Base-by-base conservation (phyloP, 1,140 invertebrate genomes). In the Rhizoglyphus robini region DNA sequence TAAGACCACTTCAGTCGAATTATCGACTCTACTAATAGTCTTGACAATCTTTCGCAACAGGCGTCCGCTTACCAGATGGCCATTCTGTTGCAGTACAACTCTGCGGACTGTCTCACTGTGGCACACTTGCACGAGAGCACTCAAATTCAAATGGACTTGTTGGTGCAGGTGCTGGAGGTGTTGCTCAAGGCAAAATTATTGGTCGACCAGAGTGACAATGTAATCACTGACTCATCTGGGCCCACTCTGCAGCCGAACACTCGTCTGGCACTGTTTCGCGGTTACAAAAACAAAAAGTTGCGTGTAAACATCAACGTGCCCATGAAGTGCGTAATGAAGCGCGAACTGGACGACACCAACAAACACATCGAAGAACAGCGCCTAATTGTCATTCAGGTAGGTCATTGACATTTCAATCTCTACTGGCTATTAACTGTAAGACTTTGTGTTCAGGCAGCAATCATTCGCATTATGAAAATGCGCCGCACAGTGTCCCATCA, bases 401-500 rank as follows among this genome's bases (percentile, higher is more conserved):
- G n/a, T n/a, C n/a, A n/a, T n/a, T n/a, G n/a, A 30, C 23, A 57
- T 32, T 23, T 63, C 32, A 38, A 30, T 32, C 1, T n/a, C 41
- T 30, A 29, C 41, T 20, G 51, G 13, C 34, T 30, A 54, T 48
- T 38, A n/a, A n/a, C n/a, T 23, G 29, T 4, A 20, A 63, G 32
- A 31, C 34, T 27, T 30, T 65, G 54, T 13, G 38, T 64, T 30
- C 57, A 98, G 81, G 96, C 96, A 30, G 92, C 94, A 38, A 98
- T 99, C 76, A 94, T 98, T 18, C 83, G 96, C 71, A 98, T 99
- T 71, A 99, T 99, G 96, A 99, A 99, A 81, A 98, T 96, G 83
- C 81, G 96, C 25, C 98, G 98, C 77, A 83, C 86, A 15, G 78
- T 95, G 51, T 95, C 96, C 73, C 96, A 99, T 77, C 90, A 96